Conservation (phyloP, 2,797 vertebrate genomes). For the Acipenser ruthenus region DNA sequence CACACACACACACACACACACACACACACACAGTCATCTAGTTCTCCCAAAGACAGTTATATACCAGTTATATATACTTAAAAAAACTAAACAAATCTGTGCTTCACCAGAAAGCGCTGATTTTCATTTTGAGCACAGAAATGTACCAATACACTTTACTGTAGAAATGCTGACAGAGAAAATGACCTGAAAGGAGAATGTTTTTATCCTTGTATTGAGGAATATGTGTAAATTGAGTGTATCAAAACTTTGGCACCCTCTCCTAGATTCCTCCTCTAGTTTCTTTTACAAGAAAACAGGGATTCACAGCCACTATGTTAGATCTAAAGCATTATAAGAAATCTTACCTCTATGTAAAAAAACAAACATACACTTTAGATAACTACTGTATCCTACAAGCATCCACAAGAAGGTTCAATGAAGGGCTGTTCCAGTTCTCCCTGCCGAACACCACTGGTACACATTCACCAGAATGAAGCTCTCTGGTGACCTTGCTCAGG, state of each 20-base stretch:
- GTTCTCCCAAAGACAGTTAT: constrained; percentile 24
- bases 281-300: constrained; percentile 8
- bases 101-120: constrained; percentile 30
- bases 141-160: constrained; percentile 24
- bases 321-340: constrained; percentile 14
- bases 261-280: constrained; percentile 15
- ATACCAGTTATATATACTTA: constrained; percentile 28
- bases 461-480: background rate
- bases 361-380: background rate
- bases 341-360: constrained; percentile 8
- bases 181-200: background rate
- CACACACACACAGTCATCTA: constrained; percentile 18
- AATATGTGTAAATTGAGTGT: constrained; percentile 14
- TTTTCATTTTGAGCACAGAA: constrained; percentile 35
- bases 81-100: constrained; percentile 37
- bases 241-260: constrained; percentile 34
- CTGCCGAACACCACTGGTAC: constrained; percentile 5
- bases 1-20: constrained; percentile 27
- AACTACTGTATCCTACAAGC: too few species aligned
- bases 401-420: background rate
- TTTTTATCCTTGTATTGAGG: background rate
- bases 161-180: constrained; percentile 2
- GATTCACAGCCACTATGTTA: constrained; percentile 11
- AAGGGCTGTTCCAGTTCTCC: constrained; percentile 3
- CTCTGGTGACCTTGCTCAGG: too few species aligned